Evolutionary conservation across 2,113 vertebrate species (phyloP).

Genomic region (Tachysurus fulvidraco): DNA sequence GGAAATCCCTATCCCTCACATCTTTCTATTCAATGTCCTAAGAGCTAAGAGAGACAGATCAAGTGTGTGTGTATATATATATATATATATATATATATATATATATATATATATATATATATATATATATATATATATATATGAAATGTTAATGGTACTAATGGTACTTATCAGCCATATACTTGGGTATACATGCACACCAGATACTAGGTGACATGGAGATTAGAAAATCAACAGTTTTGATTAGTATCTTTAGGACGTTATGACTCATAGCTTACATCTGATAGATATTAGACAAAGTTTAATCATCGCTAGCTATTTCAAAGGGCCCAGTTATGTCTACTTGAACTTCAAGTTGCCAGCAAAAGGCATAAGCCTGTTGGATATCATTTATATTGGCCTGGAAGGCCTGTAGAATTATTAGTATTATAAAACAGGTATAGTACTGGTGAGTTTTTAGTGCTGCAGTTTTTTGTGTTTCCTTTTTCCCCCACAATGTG

Average conservation of each 20-base stretch:
- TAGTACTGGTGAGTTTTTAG: constrained; percentile 76
- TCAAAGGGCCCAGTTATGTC: constrained; percentile 79
- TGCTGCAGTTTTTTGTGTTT: constrained; percentile 12
- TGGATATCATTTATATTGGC: constrained; percentile 85
- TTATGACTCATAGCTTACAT: constrained; percentile 71
- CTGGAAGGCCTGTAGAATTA: constrained; percentile 80
- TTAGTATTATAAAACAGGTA: constrained; percentile 82
- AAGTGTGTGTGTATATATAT: not conserved
- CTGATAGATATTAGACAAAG: constrained; percentile 85
- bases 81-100: not conserved
- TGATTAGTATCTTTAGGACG: constrained; percentile 71
- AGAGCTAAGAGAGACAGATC: no score
- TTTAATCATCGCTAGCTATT: constrained; percentile 78
- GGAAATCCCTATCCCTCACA: constrained; percentile 22
- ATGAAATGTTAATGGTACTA: no score
- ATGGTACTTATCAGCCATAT: not conserved
- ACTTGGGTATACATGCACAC: not conserved
- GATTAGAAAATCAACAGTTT: constrained; percentile 2
- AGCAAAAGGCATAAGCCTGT: constrained; percentile 78
- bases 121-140: no score
- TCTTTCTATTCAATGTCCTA: not conserved
- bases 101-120: not conserved
- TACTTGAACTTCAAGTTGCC: constrained; percentile 75
- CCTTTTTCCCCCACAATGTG: not conserved
- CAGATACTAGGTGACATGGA: not conserved